Percentiles rank a stretch among this genome's conserved stretches.
Evolutionary conservation across 2,113 vertebrate species (phyloP).

Genomic region (Casuarius casuarius): DNA sequence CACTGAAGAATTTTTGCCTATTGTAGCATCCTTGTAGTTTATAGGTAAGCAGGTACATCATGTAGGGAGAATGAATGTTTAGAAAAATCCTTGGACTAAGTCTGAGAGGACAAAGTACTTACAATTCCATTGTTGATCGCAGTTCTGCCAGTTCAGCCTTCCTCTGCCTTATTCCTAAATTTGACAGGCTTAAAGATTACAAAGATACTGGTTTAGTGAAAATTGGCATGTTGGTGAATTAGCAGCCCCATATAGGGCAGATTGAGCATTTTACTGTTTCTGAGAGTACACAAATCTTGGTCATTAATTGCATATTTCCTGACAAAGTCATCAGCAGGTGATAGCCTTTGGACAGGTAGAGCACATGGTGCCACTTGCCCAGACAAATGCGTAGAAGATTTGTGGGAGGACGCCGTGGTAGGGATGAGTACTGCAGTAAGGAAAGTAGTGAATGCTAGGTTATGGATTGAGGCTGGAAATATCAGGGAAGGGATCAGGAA

Average conservation of each 20-base stretch:
- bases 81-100: not conserved
- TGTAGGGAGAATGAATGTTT: not conserved
- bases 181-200: not conserved
- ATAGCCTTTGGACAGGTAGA: not conserved
- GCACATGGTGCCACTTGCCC: not conserved
- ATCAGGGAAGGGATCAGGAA: not conserved
- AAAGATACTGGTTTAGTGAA: not conserved
- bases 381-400: not conserved
- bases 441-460: not conserved
- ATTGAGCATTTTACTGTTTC: not conserved
- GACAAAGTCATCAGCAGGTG: not conserved
- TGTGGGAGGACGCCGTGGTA: not conserved
- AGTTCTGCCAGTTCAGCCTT: not conserved
- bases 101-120: not conserved
- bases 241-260: not conserved
- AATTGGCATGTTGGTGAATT: not conserved
- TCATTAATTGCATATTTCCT: too few relatives aligned
- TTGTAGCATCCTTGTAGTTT: not conserved
- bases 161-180: not conserved
- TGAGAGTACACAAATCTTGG: rapidly evolving
- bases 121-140: not conserved
- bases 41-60: not conserved
- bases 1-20: not conserved
- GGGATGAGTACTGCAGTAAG: not conserved
- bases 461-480: not conserved